These are phyloP conservation scores for Seira ritae DNA, from an alignment of 2,888 invertebrate species.

Conservation along the genomic window DNA sequence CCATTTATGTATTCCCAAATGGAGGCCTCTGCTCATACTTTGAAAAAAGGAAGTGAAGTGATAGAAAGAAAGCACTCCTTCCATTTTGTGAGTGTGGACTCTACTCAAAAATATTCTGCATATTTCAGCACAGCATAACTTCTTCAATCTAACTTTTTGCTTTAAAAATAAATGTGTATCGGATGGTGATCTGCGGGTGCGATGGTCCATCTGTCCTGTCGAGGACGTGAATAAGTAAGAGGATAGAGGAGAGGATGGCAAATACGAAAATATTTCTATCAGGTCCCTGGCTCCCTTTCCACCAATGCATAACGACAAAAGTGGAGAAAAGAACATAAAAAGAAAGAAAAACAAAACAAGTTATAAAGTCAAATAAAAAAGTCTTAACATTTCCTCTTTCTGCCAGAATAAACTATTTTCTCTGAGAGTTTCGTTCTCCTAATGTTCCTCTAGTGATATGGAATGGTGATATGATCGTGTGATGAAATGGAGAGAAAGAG, in stretches of 20 bases:
- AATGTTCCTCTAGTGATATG: conserved; percentile 31
- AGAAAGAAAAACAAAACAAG: conserved; percentile 27
- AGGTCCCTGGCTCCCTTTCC: background rate
- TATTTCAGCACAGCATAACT: too few species aligned
- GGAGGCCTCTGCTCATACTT: too few species aligned
- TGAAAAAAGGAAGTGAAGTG: too few species aligned
- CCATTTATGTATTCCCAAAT: too few species aligned
- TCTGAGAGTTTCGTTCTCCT: conserved; percentile 6
- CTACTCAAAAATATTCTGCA: too few species aligned
- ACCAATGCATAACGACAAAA: background rate
- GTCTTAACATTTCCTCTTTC: conserved; percentile 47
- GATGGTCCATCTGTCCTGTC: background rate
- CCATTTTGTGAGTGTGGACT: too few species aligned
- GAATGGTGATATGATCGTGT: background rate
- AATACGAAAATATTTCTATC: background rate
- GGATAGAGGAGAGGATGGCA: background rate
- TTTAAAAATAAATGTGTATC: too few species aligned
- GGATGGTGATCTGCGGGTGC: too few species aligned
- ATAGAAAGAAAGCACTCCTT: too few species aligned
- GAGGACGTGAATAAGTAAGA: background rate
- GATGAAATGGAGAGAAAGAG: background rate
- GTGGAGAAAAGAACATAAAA: conserved; percentile 2
- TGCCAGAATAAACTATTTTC: conserved; percentile 45
- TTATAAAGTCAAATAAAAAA: conserved; percentile 37
- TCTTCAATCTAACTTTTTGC: too few species aligned